Evolutionary conservation across 2,888 invertebrate genomes (phyloP), one percentile per base, ranked within the genome.

Genomic region (Escarpia spicata): DNA sequence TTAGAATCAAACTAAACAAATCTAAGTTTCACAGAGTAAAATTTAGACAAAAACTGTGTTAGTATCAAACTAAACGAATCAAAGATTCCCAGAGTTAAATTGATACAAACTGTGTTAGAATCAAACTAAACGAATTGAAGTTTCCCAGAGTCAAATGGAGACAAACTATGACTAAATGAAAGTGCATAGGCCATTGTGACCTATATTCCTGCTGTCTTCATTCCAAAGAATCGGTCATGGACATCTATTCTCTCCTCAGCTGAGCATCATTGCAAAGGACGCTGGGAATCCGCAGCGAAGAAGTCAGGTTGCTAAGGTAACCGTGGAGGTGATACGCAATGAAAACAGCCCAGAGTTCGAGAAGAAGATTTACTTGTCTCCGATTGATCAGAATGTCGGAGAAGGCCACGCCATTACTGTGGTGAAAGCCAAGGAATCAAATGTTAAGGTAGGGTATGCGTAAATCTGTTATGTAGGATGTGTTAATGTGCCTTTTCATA

Each of bases 261-360:
- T 94, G 89, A 75, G 26, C 10, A 90, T 93, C n/a, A 58, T 92
- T 26, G 94, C 94, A 4, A 92, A 90, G 90, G 94, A 94, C 92
- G 60, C 60, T 43, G 94, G 94, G 3, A 93, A 75, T 6, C 93
- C 93, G 15, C 93, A 92, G 90, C 12, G 12, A 58, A 91, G 91
- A 52, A 94, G 94, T 92, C 93, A 92, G 89, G 91, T 92, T 60
- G 94, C 95, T 8, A 94, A 94, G 6, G 94, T 96, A 8, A 94
- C 92, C 1, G 94, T 96, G 75, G 94, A 92, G 8, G 95, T 96
- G 9, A 93, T 94, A 26, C 94, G 95, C 31, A 96, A 96, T 93
- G 93, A 95, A 44, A 93, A 94, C 58, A 90, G 93, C 10, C 96
- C 96, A 10, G 75, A 31, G 6, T 96, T 96, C 75, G 92, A 92